Conservation (phyloP, 2,797 vertebrate genomes). For the Gallinago stenura region DNA sequence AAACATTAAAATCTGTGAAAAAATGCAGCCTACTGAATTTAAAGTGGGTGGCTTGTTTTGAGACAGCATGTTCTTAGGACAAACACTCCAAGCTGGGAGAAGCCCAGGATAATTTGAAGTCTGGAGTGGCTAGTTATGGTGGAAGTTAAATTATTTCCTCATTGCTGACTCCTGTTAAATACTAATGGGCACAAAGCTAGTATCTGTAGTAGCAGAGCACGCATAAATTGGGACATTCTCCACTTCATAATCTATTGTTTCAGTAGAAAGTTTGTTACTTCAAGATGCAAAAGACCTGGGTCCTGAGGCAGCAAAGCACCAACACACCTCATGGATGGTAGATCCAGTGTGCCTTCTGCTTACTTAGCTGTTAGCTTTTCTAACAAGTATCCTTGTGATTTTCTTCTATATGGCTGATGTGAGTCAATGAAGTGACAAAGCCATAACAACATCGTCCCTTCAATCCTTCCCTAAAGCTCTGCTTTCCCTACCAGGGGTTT, state of each 20-base stretch:
- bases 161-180: background rate
- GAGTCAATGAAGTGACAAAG: background rate
- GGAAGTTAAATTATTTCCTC: background rate
- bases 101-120: background rate
- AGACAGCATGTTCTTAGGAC: background rate
- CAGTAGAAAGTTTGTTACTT: background rate
- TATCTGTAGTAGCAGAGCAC: background rate
- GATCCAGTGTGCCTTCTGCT: background rate
- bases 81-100: background rate
- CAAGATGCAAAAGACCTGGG: background rate
- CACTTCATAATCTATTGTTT: background rate
- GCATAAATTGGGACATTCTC: background rate
- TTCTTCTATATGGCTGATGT: background rate
- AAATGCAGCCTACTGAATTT: background rate
- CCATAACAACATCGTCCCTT: background rate
- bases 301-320: background rate
- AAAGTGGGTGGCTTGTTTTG: background rate
- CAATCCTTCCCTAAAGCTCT: background rate
- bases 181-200: background rate
- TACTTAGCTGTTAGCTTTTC: background rate
- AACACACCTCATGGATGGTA: background rate
- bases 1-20: slow-evolving; percentile 7
- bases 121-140: background rate
- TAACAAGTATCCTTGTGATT: background rate
- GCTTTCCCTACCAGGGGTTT: background rate